Conservation (phyloP, 2,888 invertebrate species). For the Ophioninae sp. region DNA sequence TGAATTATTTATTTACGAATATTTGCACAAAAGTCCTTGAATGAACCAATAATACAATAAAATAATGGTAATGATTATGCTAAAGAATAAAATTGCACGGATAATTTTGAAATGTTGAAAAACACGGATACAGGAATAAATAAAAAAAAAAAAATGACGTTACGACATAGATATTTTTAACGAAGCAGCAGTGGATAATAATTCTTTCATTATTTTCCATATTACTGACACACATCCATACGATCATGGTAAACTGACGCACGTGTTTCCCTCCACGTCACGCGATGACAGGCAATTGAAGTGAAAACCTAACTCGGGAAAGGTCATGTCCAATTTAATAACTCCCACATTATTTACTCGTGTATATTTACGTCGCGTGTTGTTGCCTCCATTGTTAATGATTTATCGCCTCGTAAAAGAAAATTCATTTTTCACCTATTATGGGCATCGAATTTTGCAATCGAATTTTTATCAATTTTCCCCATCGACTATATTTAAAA, state of each 20-base stretch:
- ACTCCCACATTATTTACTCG: slow-evolving; percentile 9
- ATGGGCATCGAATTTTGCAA: neutral
- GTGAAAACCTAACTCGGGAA: slow-evolving; percentile 31
- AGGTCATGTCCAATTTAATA: slow-evolving; percentile 36
- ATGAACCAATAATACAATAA: too few species aligned
- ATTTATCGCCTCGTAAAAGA: neutral
- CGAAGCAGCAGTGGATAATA: slow-evolving; percentile 5
- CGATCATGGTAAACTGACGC: slow-evolving; percentile 37
- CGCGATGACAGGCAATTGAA: slow-evolving; percentile 30
- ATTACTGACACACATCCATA: slow-evolving; percentile 32
- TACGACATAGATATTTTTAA: neutral
- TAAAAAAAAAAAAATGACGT: neutral
- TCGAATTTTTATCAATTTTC: neutral
- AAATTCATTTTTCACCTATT: neutral
- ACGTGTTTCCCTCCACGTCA: slow-evolving; percentile 1
- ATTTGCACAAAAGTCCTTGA: too few species aligned
- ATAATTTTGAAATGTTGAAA: neutral
- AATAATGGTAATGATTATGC: neutral
- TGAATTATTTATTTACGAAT: too few species aligned
- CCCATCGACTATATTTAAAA: neutral
- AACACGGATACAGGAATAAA: neutral
- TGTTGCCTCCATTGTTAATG: neutral
- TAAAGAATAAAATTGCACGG: neutral
- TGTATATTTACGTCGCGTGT: neutral
- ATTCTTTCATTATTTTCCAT: slow-evolving; percentile 45